Evolutionary conservation across 2,888 invertebrate genomes (phyloP), one percentile per base, ranked within the genome.

Genomic region (Sialis fuliginosa): DNA sequence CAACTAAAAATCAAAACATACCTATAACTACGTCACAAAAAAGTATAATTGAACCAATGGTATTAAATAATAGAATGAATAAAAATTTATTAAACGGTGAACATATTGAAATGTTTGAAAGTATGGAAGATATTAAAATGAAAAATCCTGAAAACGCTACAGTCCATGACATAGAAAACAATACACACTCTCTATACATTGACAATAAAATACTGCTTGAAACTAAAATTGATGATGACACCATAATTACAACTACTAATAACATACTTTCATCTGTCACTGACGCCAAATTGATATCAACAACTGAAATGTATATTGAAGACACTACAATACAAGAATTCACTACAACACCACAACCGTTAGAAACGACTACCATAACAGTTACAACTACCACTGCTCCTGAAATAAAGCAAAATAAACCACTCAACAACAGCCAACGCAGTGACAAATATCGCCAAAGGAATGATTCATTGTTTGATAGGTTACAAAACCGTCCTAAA

Each of bases 371-470:
- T 39, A 22, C 48, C 44, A 46, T 31, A 42, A 33, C 43, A 37
- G 33, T 42, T 30, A 39, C 52, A 34, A 42, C 45, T 42, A 43
- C 41, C 40, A 33, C 43, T 32, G 42, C 46, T 33, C 42, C 44
- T 22, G n/a, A 44, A 40, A 33, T 12, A 10, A 33, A 41, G 9
- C 35, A 34, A 45, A 39, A 31, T 39, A 8, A 48, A 34, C 3
- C n/a, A 33, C 3, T 45, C 32, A 39, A 48, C 30, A 31, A 39
- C 4, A 22, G 22, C 22, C 22, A 22, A 22, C 22, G 22, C 22
- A 22, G 22, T 22, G 22, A 22, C 22, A 22, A 22, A 22, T 22
- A 22, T 22, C 22, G 22, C 2, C 22, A 22, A 22, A 22, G 22
- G 22, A 22, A 22, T 22, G 22, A 22, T 22, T 22, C 22, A 22